A percentile compares a stretch with the other conserved stretches of the same genome.
Evolutionary conservation across 1,140 invertebrate species (phyloP).

Genomic region (Hylaeus volcanicus): DNA sequence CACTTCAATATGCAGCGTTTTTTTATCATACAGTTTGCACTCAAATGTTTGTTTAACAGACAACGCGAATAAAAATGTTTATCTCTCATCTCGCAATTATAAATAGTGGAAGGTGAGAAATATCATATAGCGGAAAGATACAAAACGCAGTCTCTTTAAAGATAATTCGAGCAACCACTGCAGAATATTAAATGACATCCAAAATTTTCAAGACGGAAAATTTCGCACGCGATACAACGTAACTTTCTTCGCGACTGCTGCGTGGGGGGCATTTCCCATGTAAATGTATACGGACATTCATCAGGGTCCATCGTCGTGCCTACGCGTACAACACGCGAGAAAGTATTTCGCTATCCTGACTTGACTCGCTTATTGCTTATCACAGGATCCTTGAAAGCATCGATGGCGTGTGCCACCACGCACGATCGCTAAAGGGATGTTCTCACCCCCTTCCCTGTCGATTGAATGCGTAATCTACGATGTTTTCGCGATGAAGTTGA

Average conservation of each 20-base stretch:
- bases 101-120: too few species aligned
- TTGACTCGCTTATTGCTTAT: conserved; percentile 56
- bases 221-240: not conserved
- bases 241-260: conserved; percentile 26
- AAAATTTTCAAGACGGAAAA: not conserved
- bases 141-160: too few species aligned
- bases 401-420: conserved; percentile 37
- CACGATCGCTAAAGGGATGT: conserved; percentile 39
- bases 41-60: too few species aligned
- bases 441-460: conserved; percentile 23
- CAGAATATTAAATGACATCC: not conserved
- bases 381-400: conserved; percentile 58
- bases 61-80: too few species aligned
- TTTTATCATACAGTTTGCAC: too few species aligned
- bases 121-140: too few species aligned
- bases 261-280: conserved; percentile 73
- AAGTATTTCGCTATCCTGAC: conserved; percentile 70
- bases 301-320: conserved; percentile 77
- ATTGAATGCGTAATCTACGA: conserved; percentile 65
- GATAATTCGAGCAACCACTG: too few species aligned
- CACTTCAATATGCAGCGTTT: too few species aligned
- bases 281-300: conserved; percentile 80
- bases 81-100: too few species aligned
- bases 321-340: conserved; percentile 67
- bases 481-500: conserved; percentile 49